Evolutionary conservation across 2,113 vertebrate species (phyloP), one percentile per base, ranked within the genome.

Genomic region (Hucho hucho): DNA sequence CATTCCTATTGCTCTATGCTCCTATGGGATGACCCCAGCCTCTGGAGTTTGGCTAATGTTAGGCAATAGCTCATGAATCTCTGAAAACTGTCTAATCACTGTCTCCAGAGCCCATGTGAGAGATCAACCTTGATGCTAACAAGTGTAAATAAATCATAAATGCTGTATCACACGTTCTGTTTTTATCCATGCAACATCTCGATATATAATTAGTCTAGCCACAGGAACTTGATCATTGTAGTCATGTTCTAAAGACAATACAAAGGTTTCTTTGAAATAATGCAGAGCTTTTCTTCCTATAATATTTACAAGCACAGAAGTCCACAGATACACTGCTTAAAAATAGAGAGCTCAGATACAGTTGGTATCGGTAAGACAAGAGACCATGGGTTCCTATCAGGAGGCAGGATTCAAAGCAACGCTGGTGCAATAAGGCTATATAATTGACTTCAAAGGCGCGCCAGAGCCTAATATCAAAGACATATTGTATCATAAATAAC

Each of bases 401-500:
- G 53, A 46, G 9, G 18, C 1, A 58, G 49, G 16, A 11, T 65
- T 65, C 43, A 61, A 11, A 49, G 58, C 22, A 4, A 67, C 22
- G 4, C 16, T 49, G 28, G 43, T 58, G 59, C 25, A 37, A 72
- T 71, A 32, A 65, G 59, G 77, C 72, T 75, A 28, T 75, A 25
- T 59, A 49, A 72, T 72, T 77, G 25, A 56, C 75, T 81, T 71
- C 59, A 74, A 59, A 75, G 58, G 49, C 47, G 75, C 18, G 13
- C 64, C 81, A 77, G 64, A 72, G 76, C 66, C 72, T 53, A 24
- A 76, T 80, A 92, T 91, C 88, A 92, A 93, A 92, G 85, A 68
- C 75, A 69, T 76, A 77, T 70, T 73, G 73, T 80, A 82, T 89
- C 85, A 83, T 89, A 84, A 88, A 90, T 88, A 89, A 90, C 70